Evolutionary conservation across 2,113 vertebrate genomes (phyloP), one percentile per base, ranked within the genome.

Genomic region (Pholis gunnellus): DNA sequence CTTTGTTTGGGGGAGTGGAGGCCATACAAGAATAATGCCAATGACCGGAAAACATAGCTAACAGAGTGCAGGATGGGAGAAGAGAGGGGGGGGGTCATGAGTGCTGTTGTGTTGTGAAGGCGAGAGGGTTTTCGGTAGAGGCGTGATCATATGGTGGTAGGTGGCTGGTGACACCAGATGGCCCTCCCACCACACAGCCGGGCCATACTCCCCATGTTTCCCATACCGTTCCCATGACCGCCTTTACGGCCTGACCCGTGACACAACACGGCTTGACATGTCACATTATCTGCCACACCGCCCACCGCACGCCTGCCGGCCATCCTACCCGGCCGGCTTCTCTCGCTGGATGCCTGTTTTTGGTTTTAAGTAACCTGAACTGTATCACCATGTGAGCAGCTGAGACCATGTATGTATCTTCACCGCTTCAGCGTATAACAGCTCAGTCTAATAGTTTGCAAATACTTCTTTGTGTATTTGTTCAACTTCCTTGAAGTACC

Each of bases 31-130:
- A 81, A 73, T 81, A 90, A 92, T 34, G 84, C 68, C 89, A 87
- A 57, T 92, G 93, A 95, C 93, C 92, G 87, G 85, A 94, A 34
- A 94, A 91, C 85, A 80, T 77, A 72, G 17, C 60, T 64, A 67
- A 67, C 29, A 0, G 79, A 72, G 68, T 9, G 74, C 17, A 29
- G 22, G 48, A 20, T 63, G 66, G 63, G 36, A 2, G 22, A 42
- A 5, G 2, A 4, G 25, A 31, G 34, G 48, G 61, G 3, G 38
- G 48, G 64, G 22, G 61, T 57, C 13, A n/a, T 78, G 46, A 73
- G 72, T 42, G 63, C 65, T 64, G 72, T 60, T 78, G 65, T 85
- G 63, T 54, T 79, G 84, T 70, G 72, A 70, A 72, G 72, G 56
- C 40, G 22, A 59, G 27, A 42, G 50, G 20, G 56, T 84, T 15